phyloP scores from a whole-genome alignment of 2,888 invertebrate genomes.

The Peribatodes rhomboidaria region DNA sequence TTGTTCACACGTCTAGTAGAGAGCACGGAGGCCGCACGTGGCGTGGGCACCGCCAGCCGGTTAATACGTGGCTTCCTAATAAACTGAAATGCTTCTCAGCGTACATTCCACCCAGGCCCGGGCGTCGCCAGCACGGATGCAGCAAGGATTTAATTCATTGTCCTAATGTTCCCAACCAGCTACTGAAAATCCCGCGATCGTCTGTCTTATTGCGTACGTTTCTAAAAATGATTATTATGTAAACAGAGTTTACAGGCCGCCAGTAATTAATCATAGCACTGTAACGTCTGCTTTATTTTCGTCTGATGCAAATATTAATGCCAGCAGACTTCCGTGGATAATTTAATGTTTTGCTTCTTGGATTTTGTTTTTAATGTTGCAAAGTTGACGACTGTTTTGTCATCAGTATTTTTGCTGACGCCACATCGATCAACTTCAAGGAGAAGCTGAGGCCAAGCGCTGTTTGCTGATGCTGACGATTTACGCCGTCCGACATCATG shows the following conservation, averaged over 20 bases:
- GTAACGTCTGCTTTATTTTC: slow-evolving; percentile 45
- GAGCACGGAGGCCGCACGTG: slow-evolving; percentile 68
- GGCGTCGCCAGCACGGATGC: slow-evolving; percentile 45
- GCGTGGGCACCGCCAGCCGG: slow-evolving; percentile 51
- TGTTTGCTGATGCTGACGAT: slow-evolving; percentile 33
- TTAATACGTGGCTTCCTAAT: slow-evolving; percentile 83
- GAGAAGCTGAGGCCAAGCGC: slow-evolving; percentile 10
- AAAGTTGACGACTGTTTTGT: slow-evolving; percentile 19
- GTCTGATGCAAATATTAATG: slow-evolving; percentile 44
- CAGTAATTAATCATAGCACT: slow-evolving; percentile 45
- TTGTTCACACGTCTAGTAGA: slow-evolving; percentile 62
- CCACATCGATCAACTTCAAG: slow-evolving; percentile 19
- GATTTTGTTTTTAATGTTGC: slow-evolving; percentile 16
- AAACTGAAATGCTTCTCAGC: slow-evolving; percentile 65
- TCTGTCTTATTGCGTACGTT: slow-evolving; percentile 37
- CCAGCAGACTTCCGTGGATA: slow-evolving; percentile 40
- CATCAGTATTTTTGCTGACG: slow-evolving; percentile 19
- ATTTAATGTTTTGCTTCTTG: slow-evolving; percentile 35
- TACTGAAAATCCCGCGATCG: slow-evolving; percentile 29
- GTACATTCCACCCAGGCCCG: slow-evolving; percentile 51
- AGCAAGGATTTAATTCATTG: slow-evolving; percentile 54
- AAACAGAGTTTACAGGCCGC: slow-evolving; percentile 35
- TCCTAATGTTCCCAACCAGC: slow-evolving; percentile 34
- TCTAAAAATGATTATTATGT: slow-evolving; percentile 40
- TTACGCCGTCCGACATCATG: slow-evolving; percentile 36